These are phyloP conservation scores for Nephrotoma guestfalica DNA, from an alignment of 2,888 invertebrate genomes.

Conservation along the genomic window DNA sequence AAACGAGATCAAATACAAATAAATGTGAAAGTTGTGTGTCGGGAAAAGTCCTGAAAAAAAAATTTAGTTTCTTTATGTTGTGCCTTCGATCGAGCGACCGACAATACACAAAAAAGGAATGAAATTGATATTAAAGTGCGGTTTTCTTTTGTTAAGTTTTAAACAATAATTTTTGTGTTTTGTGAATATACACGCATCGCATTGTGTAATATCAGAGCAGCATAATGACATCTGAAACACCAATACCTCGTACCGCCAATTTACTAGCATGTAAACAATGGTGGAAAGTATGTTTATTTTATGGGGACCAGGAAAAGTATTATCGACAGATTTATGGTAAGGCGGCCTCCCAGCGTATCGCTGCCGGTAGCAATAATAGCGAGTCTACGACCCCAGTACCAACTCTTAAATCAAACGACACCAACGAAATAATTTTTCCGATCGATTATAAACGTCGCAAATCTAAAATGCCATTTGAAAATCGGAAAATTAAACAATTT, in stretches of 20 bases:
- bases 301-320: slow-evolving; percentile 74
- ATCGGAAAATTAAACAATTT: neutral
- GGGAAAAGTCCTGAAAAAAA: neutral
- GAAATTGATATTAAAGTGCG: neutral
- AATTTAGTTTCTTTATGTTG: neutral
- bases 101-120: neutral
- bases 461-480: neutral
- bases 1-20: neutral
- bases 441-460: neutral
- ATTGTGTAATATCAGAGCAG: neutral
- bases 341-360: slow-evolving; percentile 37
- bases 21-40: neutral
- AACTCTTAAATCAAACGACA: slow-evolving; percentile 12
- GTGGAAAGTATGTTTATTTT: slow-evolving; percentile 84
- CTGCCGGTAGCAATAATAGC: slow-evolving; percentile 19
- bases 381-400: slow-evolving; percentile 9
- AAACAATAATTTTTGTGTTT: neutral
- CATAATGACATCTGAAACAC: slow-evolving; percentile 27
- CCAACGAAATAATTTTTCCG: slow-evolving; percentile 11
- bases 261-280: slow-evolving; percentile 73
- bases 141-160: neutral
- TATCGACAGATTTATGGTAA: slow-evolving; percentile 66
- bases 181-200: neutral
- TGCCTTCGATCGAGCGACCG: neutral
- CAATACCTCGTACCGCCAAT: slow-evolving; percentile 44